These are phyloP conservation scores for Dryobotodes eremita DNA, from an alignment of 2,888 invertebrate species.

Conservation along the genomic window DNA sequence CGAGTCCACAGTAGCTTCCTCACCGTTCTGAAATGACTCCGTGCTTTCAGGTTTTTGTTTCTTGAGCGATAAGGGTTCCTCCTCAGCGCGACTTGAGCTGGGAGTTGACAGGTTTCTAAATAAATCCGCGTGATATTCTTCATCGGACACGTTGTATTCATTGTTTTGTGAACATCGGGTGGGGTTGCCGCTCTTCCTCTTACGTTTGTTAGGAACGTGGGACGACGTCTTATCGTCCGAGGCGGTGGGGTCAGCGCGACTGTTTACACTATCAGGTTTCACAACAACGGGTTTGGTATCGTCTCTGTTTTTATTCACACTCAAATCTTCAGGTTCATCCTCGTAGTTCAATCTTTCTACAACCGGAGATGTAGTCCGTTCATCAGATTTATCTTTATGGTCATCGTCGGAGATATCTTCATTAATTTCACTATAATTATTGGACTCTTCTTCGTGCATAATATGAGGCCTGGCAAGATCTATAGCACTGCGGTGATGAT, in stretches of 20 bases:
- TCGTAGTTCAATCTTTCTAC: constrained; percentile 82
- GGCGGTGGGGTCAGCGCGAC: constrained; percentile 81
- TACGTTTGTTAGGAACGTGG: constrained; percentile 92
- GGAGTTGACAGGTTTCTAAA: constrained; percentile 86
- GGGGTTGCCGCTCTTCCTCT: constrained; percentile 95
- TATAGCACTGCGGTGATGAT: constrained; percentile 79
- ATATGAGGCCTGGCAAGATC: constrained; percentile 81
- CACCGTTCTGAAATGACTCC: constrained; percentile 88
- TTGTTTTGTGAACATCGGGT: constrained; percentile 93
- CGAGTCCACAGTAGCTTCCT: constrained; percentile 84
- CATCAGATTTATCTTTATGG: constrained; percentile 75
- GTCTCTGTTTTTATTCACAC: constrained; percentile 92
- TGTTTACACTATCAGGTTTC: constrained; percentile 76
- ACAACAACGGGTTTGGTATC: constrained; percentile 89
- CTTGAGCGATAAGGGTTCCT: constrained; percentile 87
- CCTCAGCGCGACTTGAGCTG: constrained; percentile 83
- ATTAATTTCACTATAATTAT: constrained; percentile 84
- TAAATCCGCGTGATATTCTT: constrained; percentile 86
- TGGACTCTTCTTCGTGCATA: constrained; percentile 81
- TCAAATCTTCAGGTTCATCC: constrained; percentile 93
- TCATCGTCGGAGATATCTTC: constrained; percentile 84
- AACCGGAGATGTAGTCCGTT: constrained; percentile 76
- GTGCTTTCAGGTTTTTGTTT: constrained; percentile 87
- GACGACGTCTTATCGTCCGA: constrained; percentile 87
- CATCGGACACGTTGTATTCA: constrained; percentile 88